Percentiles rank a stretch among this genome's conserved stretches.
These are phyloP conservation scores for Emmelina monodactyla DNA, from an alignment of 2,888 invertebrate genomes.

Conservation along the genomic window DNA sequence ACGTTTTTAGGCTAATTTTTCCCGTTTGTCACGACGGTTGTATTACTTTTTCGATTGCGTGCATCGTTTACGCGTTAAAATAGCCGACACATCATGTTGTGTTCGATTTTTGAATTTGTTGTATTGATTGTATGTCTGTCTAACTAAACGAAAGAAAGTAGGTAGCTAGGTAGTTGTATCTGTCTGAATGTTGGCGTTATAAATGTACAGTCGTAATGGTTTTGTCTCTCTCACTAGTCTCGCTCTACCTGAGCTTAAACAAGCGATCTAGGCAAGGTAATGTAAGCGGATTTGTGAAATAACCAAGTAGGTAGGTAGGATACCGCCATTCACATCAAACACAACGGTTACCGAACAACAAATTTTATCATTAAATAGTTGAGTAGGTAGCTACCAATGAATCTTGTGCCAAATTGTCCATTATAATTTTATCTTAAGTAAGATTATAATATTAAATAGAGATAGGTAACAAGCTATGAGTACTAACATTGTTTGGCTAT, in stretches of 20 bases:
- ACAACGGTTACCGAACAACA: no score
- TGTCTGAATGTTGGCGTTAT: not conserved
- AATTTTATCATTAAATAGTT: no score
- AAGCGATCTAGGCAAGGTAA: constrained; percentile 1
- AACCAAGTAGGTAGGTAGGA: no score
- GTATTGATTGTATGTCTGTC: not conserved
- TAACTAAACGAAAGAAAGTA: constrained; percentile 1
- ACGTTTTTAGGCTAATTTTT: constrained; percentile 61
- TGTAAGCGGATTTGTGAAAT: not conserved
- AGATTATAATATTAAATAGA: no score
- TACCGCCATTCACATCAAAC: no score
- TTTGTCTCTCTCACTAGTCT: constrained; percentile 1
- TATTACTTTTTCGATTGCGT: constrained; percentile 28
- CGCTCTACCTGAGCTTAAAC: not conserved
- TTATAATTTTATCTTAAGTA: no score
- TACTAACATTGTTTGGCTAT: no score
- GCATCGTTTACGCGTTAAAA: constrained; percentile 1
- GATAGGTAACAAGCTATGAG: no score
- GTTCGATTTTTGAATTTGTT: constrained; percentile 1
- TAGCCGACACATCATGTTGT: constrained; percentile 1
- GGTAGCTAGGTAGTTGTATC: not conserved
- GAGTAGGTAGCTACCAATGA: no score
- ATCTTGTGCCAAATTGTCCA: no score
- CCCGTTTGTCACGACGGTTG: constrained; percentile 48
- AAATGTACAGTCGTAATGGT: constrained; percentile 1